A percentile compares a stretch with the other conserved stretches of the same genome.
Conservation (phyloP, 2,888 invertebrate species). For the Saturnia pavonia region DNA sequence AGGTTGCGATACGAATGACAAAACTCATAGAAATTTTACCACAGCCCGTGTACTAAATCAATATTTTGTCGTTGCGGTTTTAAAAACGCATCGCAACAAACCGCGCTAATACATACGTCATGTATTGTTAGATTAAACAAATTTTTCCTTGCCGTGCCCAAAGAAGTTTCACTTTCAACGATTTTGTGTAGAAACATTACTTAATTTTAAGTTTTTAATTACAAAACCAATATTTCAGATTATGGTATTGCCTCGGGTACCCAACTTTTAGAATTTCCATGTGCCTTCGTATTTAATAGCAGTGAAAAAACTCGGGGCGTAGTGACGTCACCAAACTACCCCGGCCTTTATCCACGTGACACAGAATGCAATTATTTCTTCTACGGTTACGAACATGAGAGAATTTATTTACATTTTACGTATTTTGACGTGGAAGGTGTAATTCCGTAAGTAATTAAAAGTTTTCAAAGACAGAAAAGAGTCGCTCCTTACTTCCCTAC, state of each 20-base stretch:
- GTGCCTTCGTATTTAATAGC: constrained; percentile 95
- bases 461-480: not conserved
- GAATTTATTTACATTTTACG: constrained; percentile 91
- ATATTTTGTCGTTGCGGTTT: no score
- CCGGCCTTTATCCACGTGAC: constrained; percentile 93
- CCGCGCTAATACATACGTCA: no score
- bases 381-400: constrained; percentile 88
- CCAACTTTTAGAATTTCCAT: constrained; percentile 88
- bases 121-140: no score
- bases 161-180: no score
- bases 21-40: no score
- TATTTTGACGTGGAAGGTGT: constrained; percentile 98
- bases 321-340: constrained; percentile 94
- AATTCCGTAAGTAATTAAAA: constrained; percentile 87
- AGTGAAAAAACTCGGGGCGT: constrained; percentile 88
- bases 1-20: no score
- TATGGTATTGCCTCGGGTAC: constrained; percentile 91
- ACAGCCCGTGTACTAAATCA: no score
- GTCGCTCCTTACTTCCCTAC: no score
- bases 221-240: constrained; percentile 81
- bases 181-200: not conserved
- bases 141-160: no score
- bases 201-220: not conserved
- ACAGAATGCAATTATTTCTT: constrained; percentile 96
- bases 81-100: no score